These are phyloP conservation scores for Lepidonotus clava DNA, from an alignment of 2,888 invertebrate genomes.

Conservation along the genomic window DNA sequence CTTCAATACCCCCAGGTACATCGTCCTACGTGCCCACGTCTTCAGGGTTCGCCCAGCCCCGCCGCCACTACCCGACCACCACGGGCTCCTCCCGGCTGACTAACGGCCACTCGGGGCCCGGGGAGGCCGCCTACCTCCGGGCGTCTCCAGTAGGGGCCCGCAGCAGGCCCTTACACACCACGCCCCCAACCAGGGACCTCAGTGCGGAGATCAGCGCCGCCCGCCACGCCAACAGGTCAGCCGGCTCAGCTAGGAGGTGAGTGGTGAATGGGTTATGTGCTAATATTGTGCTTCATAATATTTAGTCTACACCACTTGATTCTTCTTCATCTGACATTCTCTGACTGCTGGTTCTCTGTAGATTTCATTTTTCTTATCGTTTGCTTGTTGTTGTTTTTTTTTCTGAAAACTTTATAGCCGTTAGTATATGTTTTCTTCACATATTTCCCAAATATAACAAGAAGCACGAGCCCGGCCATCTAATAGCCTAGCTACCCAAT, in stretches of 20 bases:
- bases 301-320: too few relatives aligned
- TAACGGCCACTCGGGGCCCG: neutral
- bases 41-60: neutral
- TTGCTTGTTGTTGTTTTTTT: too few relatives aligned
- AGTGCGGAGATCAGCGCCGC: neutral
- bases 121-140: neutral
- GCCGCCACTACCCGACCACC: neutral
- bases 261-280: too few relatives aligned
- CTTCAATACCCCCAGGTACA: slow-evolving; percentile 14
- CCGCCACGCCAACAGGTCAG: neutral
- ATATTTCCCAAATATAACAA: too few relatives aligned
- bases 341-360: too few relatives aligned
- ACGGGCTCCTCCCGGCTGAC: neutral
- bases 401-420: too few relatives aligned
- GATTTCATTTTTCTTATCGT: too few relatives aligned
- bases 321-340: too few relatives aligned
- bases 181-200: slow-evolving; percentile 56
- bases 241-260: neutral
- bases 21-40: neutral
- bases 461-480: too few relatives aligned
- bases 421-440: too few relatives aligned
- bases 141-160: neutral
- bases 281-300: too few relatives aligned
- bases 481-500: too few relatives aligned
- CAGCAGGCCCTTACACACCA: neutral